Base-by-base conservation (phyloP, 2,113 vertebrate species). In the Proteles cristata region DNA sequence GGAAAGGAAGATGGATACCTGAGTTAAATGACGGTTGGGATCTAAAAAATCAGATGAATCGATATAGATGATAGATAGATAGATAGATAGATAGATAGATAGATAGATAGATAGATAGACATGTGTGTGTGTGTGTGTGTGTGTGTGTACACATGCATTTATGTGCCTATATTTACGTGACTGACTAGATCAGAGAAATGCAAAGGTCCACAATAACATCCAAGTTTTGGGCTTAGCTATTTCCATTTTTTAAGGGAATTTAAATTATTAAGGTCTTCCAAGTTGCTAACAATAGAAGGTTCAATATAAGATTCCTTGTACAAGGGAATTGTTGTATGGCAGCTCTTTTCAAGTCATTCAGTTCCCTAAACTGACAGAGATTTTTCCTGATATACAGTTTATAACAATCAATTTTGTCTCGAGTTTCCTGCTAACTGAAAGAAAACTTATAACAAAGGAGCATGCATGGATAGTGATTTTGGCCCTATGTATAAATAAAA, bases 111-210 rank as follows among this genome's bases (percentile, higher is more conserved):
- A 53, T 2, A 66, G 33, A 50, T 48, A 66, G 48, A 74, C 2
- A 11, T 2, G 11, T 9, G 48, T 65, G 33, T 50, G 2, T 76
- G 7, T 7, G 23, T 11, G 50, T 65, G 33, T 50, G 2, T 77
- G 7, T 7, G 23, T 39, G 39, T 39, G 39, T 10, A 4, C 2
- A 71, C 0, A 12, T 58, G 3, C 1, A 50, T n/a, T 10, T n/a
- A 33, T 83, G 21, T 39, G 5, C 1, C 11, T 79, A 14, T 45
- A 26, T 33, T 6, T 69, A 31, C 10, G 21, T 45, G 65, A n/a
- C 11, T 89, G 48, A 89, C 58, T 53, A 23, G 6, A 15, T 81
- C 16, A 71, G 11, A 92, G 15, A 81, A 84, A 55, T 91, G 14
- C 5, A 55, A 15, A 74, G 9, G 63, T 48, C 5, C 11, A 69